A percentile compares a stretch with the other conserved stretches of the same genome.
These are phyloP conservation scores for Tylochromis polylepis DNA, from an alignment of 2,113 vertebrate genomes.

Conservation along the genomic window DNA sequence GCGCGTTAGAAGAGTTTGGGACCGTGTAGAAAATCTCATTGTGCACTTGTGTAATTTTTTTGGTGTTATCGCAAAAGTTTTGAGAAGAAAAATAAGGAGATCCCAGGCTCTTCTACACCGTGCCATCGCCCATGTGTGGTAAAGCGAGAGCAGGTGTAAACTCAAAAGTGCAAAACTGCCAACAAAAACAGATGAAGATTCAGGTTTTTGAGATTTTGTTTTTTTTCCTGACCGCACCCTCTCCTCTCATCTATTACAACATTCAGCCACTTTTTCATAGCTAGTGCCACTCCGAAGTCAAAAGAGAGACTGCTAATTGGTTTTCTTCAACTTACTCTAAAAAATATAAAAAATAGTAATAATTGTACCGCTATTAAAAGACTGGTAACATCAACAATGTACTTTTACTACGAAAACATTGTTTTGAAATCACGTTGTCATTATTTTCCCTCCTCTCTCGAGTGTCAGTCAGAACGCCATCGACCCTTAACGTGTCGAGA, in stretches of 20 bases:
- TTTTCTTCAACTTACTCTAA: constrained; percentile 56
- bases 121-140: background rate
- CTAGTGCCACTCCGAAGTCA: constrained; percentile 8
- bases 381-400: constrained; percentile 66
- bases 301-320: constrained; percentile 19
- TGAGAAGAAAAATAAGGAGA: background rate
- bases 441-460: constrained; percentile 26
- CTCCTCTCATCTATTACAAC: constrained; percentile 10
- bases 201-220: background rate
- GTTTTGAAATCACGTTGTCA: constrained; percentile 14
- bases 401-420: constrained; percentile 62
- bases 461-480: background rate
- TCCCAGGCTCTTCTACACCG: background rate
- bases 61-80: constrained; percentile 11
- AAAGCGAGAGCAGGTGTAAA: constrained; percentile 48
- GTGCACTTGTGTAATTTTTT: constrained; percentile 25
- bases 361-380: constrained; percentile 69
- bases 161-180: constrained; percentile 54
- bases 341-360: constrained; percentile 74
- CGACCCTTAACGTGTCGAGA: background rate
- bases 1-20: background rate
- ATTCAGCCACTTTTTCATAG: constrained; percentile 38
- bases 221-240: background rate
- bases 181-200: constrained; percentile 21
- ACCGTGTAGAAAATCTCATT: background rate